Evolutionary conservation across 2,888 invertebrate genomes (phyloP).

Genomic region (Andrena fulva): DNA sequence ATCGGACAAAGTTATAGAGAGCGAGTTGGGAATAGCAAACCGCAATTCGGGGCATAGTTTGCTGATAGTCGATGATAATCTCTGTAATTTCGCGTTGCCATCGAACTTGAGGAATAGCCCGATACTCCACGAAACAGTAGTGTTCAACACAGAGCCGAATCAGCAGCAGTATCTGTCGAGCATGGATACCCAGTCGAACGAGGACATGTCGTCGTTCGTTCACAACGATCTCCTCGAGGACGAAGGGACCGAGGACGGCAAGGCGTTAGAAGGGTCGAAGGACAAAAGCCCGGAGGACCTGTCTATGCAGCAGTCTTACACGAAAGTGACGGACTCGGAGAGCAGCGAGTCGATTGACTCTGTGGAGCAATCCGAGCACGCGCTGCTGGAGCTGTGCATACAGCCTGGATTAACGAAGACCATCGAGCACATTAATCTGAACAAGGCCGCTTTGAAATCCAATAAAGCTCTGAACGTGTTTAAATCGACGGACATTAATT

Average conservation of each 20-base stretch:
- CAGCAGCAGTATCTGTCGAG: slow-evolving; percentile 52
- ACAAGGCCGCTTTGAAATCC: slow-evolving; percentile 10
- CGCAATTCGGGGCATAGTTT: neutral
- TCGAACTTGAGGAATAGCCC: slow-evolving; percentile 52
- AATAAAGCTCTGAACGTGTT: neutral
- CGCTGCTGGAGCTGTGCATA: slow-evolving; percentile 77
- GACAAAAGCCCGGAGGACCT: slow-evolving; percentile 7
- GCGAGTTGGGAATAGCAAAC: neutral
- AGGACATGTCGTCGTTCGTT: slow-evolving; percentile 47
- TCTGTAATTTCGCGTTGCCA: slow-evolving; percentile 39
- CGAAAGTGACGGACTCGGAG: slow-evolving; percentile 64
- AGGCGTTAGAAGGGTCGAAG: neutral
- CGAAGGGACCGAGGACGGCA: slow-evolving; percentile 11
- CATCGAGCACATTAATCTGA: slow-evolving; percentile 35
- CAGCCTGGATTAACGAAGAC: slow-evolving; percentile 64
- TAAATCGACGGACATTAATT: neutral
- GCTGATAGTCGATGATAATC: slow-evolving; percentile 10
- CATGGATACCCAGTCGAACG: slow-evolving; percentile 49
- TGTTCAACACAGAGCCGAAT: slow-evolving; percentile 40
- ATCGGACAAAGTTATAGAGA: neutral
- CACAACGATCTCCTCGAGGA: slow-evolving; percentile 45
- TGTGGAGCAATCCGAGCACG: slow-evolving; percentile 80
- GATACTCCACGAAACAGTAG: slow-evolving; percentile 39
- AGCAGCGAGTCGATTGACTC: slow-evolving; percentile 81
- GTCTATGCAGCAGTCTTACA: slow-evolving; percentile 59